Percentiles rank a stretch among this genome's conserved stretches.
Conservation (phyloP, 1,140 invertebrate species). For the Copidosoma floridanum region DNA sequence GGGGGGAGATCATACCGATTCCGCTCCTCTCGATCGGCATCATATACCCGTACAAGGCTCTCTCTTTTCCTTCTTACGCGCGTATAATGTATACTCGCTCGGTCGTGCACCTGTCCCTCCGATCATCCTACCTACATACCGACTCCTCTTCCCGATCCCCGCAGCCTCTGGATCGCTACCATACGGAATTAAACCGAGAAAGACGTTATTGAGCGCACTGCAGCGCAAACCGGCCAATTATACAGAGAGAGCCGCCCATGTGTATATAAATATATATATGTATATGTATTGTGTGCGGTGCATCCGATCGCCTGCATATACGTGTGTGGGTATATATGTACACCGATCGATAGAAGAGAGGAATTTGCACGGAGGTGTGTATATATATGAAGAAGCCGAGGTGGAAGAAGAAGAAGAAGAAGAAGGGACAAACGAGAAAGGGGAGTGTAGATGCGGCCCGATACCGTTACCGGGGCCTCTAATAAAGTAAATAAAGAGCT, state of each 20-base stretch:
- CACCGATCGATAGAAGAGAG: slow-evolving; percentile 39
- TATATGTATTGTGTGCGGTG: too few species aligned
- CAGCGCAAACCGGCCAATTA: slow-evolving; percentile 33
- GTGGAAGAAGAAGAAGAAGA: background rate
- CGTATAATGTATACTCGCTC: too few species aligned
- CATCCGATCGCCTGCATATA: background rate
- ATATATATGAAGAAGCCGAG: slow-evolving; percentile 14
- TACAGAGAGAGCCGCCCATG: slow-evolving; percentile 2
- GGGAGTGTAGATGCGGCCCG: slow-evolving; percentile 24
- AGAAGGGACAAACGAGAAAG: background rate
- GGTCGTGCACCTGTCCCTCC: background rate
- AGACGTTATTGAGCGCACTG: slow-evolving; percentile 29
- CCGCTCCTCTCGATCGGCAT: background rate
- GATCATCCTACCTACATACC: too few species aligned
- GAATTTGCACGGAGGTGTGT: slow-evolving; percentile 33
- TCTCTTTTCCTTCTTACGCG: background rate
- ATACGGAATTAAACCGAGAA: slow-evolving; percentile 18
- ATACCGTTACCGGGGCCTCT: slow-evolving; percentile 35
- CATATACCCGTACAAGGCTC: slow-evolving; percentile 18
- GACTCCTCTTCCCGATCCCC: too few species aligned
- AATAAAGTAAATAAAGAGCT: slow-evolving; percentile 43
- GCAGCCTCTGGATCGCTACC: slow-evolving; percentile 1
- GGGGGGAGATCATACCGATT: too few species aligned
- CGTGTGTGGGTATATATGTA: too few species aligned
- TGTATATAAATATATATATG: too few species aligned